Evolutionary conservation across 2,888 invertebrate species (phyloP), one percentile per base, ranked within the genome.

Genomic region (Drosophila multiciliata): DNA sequence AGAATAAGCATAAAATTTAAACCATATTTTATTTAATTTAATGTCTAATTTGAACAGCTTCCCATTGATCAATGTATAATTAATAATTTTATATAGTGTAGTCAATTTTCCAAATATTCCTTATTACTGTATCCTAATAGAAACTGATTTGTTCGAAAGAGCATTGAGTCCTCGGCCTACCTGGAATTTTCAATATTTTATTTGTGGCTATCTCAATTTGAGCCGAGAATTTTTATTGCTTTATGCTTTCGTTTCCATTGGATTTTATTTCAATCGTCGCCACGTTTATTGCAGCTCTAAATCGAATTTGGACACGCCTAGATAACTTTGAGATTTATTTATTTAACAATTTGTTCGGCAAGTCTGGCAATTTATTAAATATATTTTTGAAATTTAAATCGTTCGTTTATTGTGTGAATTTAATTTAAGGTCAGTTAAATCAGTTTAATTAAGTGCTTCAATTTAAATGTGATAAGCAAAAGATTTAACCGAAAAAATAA

Each of bases 321-420:
- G 87, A 81, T 87, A 84, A 75, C 85, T 83, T 87, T 83, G 62
- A 84, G 87, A 83, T 83, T 83, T 87, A 87, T 87, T 87, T 87
- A 79, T 82, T 83, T 87, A 70, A 72, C 73, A 71, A 87, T 87
- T 78, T 71, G 71, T 67, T 58, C 73, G 79, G 66, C 76, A 62
- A 75, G 70, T 68, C 67, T 52, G 45, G 58, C 82, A 69, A 87
- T 79, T 87, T 87, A 84, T 82, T 70, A 64, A 67, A 63, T 48
- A 58, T 63, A 45, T 62, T 60, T 59, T 55, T 42, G 32, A 35
- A 76, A 68, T 49, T 61, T 42, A 61, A 71, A 61, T 33, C 52
- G 1, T 38, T 53, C 35, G 62, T 15, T 38, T 48, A 15, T n/a
- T 38, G 52, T 42, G 20, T 29, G 48, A 29, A 55, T 48, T 48